Evolutionary conservation across 2,113 vertebrate species (phyloP).

Genomic region (Apeltes quadracus): DNA sequence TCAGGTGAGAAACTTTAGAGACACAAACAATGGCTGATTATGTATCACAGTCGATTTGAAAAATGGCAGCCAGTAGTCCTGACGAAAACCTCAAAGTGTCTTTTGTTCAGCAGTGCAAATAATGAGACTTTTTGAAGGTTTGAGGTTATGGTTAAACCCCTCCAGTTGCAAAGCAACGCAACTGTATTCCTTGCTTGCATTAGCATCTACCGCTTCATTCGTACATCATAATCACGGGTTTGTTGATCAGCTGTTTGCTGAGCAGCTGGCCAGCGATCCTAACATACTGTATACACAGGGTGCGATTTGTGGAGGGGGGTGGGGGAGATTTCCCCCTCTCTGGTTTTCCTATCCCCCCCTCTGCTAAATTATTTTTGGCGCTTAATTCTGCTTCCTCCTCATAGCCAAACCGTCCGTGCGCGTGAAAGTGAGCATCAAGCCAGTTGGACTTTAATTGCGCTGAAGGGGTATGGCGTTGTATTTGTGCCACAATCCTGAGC

Average conservation of each 20-base stretch:
- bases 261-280: not conserved
- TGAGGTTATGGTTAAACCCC: conserved; percentile 7
- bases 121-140: conserved; percentile 10
- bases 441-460: too few species aligned
- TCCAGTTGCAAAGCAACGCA: conserved; percentile 11
- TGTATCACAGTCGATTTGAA: conserved; percentile 26
- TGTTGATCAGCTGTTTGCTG: conserved; percentile 11
- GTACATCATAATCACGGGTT: conserved; percentile 11
- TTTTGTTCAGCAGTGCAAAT: conserved; percentile 4
- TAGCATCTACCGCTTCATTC: conserved; percentile 4
- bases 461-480: too few species aligned
- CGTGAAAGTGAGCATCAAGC: too few species aligned
- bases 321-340: too few species aligned
- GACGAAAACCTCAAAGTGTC: conserved; percentile 3
- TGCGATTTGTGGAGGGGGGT: too few species aligned
- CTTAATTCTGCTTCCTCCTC: too few species aligned
- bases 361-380: too few species aligned
- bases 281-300: too few species aligned
- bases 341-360: too few species aligned
- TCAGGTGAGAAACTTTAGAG: conserved; percentile 28
- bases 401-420: too few species aligned
- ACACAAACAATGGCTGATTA: conserved; percentile 28
- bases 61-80: conserved; percentile 19
- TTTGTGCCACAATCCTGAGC: too few species aligned
- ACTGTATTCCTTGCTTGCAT: conserved; percentile 2